Percentiles rank a stretch among this genome's conserved stretches.
Evolutionary conservation across 2,113 vertebrate species (phyloP).

Genomic region (Panthera leo): DNA sequence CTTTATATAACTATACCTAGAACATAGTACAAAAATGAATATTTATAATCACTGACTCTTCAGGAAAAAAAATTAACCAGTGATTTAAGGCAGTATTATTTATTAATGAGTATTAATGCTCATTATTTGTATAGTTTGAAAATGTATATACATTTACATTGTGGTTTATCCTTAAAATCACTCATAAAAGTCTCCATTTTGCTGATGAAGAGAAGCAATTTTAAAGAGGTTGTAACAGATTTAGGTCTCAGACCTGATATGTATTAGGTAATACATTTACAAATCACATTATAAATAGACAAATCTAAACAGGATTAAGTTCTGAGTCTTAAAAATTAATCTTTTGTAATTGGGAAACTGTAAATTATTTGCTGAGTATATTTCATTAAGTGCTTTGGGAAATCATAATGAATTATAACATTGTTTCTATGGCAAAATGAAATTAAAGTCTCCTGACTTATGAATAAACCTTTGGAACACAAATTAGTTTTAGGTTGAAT

Average conservation of each 20-base stretch:
- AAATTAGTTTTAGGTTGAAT: background rate
- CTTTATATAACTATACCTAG: background rate
- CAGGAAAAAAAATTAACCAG: background rate
- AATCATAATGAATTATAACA: slow-evolving; percentile 7
- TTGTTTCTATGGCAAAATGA: slow-evolving; percentile 1
- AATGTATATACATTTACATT: background rate
- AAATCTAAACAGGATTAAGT: background rate
- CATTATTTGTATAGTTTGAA: background rate
- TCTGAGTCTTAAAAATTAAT: background rate
- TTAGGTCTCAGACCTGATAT: background rate
- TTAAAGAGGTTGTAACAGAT: background rate
- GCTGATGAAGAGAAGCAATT: background rate
- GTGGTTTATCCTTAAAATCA: background rate
- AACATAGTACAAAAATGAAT: background rate
- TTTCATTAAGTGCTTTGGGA: slow-evolving; percentile 13
- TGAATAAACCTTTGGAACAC: background rate
- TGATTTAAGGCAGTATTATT: slow-evolving; percentile 12
- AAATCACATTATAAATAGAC: background rate
- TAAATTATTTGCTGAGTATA: background rate
- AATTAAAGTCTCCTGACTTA: background rate
- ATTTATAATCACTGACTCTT: background rate
- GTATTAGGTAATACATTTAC: background rate
- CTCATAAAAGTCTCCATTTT: background rate
- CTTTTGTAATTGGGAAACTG: background rate
- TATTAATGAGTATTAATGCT: background rate